Conservation (phyloP, 2,113 vertebrate genomes). For the Phodopus roborovskii region DNA sequence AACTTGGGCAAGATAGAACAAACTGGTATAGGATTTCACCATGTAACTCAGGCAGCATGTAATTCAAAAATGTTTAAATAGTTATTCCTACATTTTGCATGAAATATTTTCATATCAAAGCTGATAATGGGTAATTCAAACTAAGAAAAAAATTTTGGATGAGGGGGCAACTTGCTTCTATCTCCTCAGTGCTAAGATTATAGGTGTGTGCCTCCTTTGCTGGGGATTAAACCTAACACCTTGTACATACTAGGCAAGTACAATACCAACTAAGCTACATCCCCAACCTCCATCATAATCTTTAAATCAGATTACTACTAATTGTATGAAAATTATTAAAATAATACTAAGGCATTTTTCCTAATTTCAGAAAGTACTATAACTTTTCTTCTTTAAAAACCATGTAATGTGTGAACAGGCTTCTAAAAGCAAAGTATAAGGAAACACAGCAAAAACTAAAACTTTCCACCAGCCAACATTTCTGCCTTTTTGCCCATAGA, state of each 20-base stretch:
- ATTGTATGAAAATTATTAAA: slow-evolving; percentile 10
- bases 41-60: background rate
- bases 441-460: slow-evolving; percentile 38
- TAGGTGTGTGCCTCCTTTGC: background rate
- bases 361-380: slow-evolving; percentile 3
- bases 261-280: background rate
- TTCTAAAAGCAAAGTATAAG: background rate
- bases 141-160: background rate
- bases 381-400: slow-evolving; percentile 49
- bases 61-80: background rate
- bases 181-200: background rate
- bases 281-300: background rate
- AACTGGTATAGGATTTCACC: background rate
- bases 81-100: background rate
- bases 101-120: background rate
- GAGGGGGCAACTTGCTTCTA: background rate
- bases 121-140: background rate
- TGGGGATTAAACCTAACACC: background rate
- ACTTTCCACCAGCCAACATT: background rate
- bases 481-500: background rate
- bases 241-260: background rate
- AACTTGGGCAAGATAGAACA: background rate
- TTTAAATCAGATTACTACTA: background rate
- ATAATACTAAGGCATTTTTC: background rate
- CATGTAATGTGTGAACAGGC: background rate